Conservation (phyloP, 2,797 vertebrate species). For the Lepilemur septentrionalis region DNA sequence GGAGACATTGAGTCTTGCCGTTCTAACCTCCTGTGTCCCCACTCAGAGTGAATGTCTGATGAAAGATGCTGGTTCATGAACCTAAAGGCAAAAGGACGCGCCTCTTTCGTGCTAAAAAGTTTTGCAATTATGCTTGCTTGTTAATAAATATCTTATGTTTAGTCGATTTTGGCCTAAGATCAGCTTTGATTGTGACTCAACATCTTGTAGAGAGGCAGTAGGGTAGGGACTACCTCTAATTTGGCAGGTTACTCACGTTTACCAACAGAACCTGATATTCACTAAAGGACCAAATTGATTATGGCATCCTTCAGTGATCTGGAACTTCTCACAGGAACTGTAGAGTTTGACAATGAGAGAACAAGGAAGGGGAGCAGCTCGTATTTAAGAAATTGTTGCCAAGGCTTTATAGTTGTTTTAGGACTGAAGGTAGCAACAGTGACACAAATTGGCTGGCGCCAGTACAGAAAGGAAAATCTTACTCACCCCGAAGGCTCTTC, state of each 20-base stretch:
- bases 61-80: background rate
- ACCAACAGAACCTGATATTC: background rate
- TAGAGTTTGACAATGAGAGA: conserved; percentile 4
- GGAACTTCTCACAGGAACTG: background rate
- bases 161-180: background rate
- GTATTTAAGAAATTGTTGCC: conserved; percentile 29
- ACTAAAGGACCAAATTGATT: background rate
- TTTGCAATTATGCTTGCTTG: background rate
- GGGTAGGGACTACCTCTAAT: background rate
- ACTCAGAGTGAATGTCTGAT: background rate
- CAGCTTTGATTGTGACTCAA: background rate
- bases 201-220: background rate
- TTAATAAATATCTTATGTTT: background rate
- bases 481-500: background rate
- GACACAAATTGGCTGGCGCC: background rate
- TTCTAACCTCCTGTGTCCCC: background rate
- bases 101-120: background rate
- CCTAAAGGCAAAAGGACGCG: background rate
- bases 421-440: background rate
- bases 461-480: background rate
- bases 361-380: background rate
- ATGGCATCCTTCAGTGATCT: background rate
- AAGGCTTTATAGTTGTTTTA: background rate
- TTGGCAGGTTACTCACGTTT: background rate
- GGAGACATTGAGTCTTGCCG: background rate